These are phyloP conservation scores for Cybosia mesomella DNA, from an alignment of 2,888 invertebrate species.

Conservation along the genomic window DNA sequence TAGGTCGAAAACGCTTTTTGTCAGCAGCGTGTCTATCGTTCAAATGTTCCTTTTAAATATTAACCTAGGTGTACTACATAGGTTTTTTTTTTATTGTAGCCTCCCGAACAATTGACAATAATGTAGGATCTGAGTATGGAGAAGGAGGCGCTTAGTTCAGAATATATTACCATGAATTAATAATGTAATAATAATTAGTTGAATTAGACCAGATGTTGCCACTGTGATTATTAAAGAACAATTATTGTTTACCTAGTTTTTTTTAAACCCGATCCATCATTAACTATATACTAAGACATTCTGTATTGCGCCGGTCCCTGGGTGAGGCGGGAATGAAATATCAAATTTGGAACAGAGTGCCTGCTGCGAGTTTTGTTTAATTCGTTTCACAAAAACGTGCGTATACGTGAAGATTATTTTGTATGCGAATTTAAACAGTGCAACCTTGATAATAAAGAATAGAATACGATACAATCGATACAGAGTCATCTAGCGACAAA, in stretches of 20 bases:
- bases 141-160: slow-evolving; percentile 33
- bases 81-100: neutral
- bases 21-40: neutral
- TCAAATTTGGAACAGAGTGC: too few species aligned
- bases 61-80: neutral
- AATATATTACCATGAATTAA: slow-evolving; percentile 28
- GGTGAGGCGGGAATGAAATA: too few species aligned
- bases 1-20: neutral
- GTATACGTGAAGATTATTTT: too few species aligned
- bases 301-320: too few species aligned
- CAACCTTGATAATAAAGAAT: too few species aligned
- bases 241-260: slow-evolving; percentile 53
- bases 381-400: too few species aligned
- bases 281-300: too few species aligned
- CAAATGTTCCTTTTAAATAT: too few species aligned
- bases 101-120: slow-evolving; percentile 4
- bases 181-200: slow-evolving; percentile 41
- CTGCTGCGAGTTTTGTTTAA: too few species aligned
- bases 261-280: neutral
- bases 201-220: slow-evolving; percentile 57
- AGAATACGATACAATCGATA: too few species aligned
- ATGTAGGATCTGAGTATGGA: neutral
- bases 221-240: slow-evolving; percentile 70
- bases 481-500: too few species aligned
- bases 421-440: too few species aligned